Evolutionary conservation across 35 echinoderm and acorn worm species (phyloP).

Genomic region (Patiria miniata): DNA sequence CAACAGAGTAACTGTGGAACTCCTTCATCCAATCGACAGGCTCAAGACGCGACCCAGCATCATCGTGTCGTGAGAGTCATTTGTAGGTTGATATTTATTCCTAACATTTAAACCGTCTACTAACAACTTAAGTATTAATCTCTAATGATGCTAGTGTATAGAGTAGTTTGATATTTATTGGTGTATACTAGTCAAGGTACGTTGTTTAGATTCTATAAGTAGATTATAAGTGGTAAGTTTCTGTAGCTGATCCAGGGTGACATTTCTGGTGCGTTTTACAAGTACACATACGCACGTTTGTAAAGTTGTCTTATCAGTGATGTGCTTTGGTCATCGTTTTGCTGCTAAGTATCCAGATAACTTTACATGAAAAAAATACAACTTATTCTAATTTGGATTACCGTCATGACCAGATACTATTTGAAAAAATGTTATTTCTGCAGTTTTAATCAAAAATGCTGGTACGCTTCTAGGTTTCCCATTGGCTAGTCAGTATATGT

Average conservation of each 20-base stretch:
- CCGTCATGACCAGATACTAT: too few species aligned
- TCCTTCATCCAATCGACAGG: constrained; percentile 87
- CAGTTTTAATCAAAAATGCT: too few species aligned
- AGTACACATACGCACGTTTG: too few species aligned
- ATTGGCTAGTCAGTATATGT: too few species aligned
- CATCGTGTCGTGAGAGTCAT: constrained; percentile 72
- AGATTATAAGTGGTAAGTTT: not conserved
- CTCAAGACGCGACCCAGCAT: constrained; percentile 82
- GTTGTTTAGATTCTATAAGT: not conserved
- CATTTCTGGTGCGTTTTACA: not conserved
- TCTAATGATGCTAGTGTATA: not conserved
- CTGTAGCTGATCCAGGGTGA: not conserved
- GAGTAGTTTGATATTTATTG: constrained; percentile 23
- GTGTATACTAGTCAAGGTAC: not conserved
- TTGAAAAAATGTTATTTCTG: too few species aligned
- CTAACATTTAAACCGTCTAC: not conserved
- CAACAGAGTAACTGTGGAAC: constrained; percentile 80
- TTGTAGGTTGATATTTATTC: constrained; percentile 16
- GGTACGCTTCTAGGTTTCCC: too few species aligned
- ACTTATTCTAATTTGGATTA: too few species aligned
- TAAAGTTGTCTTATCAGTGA: too few species aligned
- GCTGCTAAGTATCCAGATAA: too few species aligned
- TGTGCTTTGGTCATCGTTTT: too few species aligned
- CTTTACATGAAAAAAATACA: too few species aligned
- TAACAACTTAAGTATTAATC: constrained; percentile 1